These are phyloP conservation scores for Holocentrus rufus DNA, from an alignment of 2,797 vertebrate species.

Conservation along the genomic window DNA sequence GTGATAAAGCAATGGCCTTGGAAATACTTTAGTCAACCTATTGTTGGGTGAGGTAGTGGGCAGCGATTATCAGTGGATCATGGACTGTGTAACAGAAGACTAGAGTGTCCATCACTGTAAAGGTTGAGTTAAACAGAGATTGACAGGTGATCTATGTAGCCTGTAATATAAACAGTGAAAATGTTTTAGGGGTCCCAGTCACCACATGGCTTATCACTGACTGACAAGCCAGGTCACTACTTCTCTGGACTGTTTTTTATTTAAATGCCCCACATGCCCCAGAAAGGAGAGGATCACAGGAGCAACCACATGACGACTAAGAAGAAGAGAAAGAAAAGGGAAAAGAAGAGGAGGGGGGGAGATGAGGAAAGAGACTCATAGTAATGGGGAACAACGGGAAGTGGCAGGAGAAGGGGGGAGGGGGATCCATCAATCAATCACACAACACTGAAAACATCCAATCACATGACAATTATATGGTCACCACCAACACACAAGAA, in stretches of 20 bases:
- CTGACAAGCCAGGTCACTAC: conserved; percentile 74
- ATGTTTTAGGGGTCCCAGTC: conserved; percentile 75
- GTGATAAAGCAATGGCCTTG: conserved; percentile 53
- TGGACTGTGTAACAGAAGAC: conserved; percentile 34
- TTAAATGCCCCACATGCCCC: conserved; percentile 95
- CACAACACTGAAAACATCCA: conserved; percentile 90
- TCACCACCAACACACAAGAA: conserved; percentile 88
- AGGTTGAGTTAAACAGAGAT: conserved; percentile 47
- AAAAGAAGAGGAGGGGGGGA: conserved; percentile 55
- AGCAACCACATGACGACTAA: conserved; percentile 86
- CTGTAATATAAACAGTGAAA: conserved; percentile 64
- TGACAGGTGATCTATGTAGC: conserved; percentile 60
- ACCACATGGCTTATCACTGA: conserved; percentile 79
- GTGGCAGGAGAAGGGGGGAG: conserved; percentile 55
- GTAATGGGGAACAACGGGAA: conserved; percentile 73
- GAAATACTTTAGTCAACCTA: conserved; percentile 57
- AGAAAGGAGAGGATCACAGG: conserved; percentile 96
- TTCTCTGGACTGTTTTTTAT: conserved; percentile 72
- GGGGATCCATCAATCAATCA: conserved; percentile 87
- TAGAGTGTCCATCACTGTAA: conserved; percentile 63
- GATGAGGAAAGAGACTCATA: conserved; percentile 68
- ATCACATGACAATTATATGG: conserved; percentile 87
- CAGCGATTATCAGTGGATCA: conserved; percentile 52
- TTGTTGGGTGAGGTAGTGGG: conserved; percentile 55
- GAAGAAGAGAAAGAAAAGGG: conserved; percentile 71